Percentiles rank a stretch among this genome's conserved stretches.
These are phyloP conservation scores for Lerista edwardsae DNA, from an alignment of 2,797 vertebrate genomes.

Conservation along the genomic window DNA sequence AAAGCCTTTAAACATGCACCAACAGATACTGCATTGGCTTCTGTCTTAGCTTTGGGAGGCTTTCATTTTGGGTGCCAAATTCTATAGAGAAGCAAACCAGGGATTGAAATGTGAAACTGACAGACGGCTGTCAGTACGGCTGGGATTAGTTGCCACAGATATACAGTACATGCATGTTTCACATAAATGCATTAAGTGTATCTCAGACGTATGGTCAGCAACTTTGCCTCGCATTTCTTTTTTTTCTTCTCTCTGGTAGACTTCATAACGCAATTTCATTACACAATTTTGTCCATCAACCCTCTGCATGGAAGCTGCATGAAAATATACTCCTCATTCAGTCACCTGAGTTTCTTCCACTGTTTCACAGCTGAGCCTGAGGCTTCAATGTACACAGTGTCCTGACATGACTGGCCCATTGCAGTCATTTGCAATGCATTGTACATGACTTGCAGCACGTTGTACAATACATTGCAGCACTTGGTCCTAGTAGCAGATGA, in stretches of 20 bases:
- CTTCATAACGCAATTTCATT: neutral
- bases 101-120: neutral
- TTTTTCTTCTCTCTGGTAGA: neutral
- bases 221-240: neutral
- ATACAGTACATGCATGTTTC: neutral
- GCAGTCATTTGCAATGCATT: neutral
- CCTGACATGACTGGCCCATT: neutral
- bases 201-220: neutral
- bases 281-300: neutral
- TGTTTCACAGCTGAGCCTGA: fast-evolving
- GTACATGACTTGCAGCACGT: too few species aligned
- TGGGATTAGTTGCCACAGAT: neutral
- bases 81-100: neutral
- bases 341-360: fast-evolving
- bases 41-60: neutral
- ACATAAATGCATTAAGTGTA: neutral
- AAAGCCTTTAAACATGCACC: neutral
- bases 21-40: neutral
- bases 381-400: neutral
- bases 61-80: neutral
- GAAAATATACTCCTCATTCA: neutral
- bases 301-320: neutral
- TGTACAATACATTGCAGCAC: too few species aligned
- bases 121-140: neutral
- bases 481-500: neutral